Base-by-base conservation (phyloP, 1,140 invertebrate genomes). In the Pectinophora gossypiella region DNA sequence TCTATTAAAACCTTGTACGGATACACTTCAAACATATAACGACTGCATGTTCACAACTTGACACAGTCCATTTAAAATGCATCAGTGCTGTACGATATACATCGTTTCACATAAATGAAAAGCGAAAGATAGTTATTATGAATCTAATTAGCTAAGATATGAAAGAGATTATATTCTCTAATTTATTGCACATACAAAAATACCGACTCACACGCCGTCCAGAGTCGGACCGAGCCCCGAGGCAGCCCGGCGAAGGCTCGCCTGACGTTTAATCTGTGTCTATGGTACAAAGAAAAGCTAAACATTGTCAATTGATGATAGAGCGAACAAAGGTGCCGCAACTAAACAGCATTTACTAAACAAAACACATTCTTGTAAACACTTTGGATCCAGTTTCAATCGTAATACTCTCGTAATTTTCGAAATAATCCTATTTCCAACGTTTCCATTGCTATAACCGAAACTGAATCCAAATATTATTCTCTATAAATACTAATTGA, bases 171-270 rank as follows among this genome's bases (percentile, higher is more conserved):
- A 77, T 62, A 71, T 68, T 67, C 65, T 71, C 72, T 76, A 75
- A 72, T 70, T 74, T 80, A 85, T 82, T 83, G 82, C 82, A 83
- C 82, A 82, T 83, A 85, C 52, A 82, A 83, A 83, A 80, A 78
- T 76, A 83, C 67, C 70, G 62, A 79, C 78, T 70, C 59, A 59
- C 44, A 57, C 43, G 46, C 43, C 43, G 21, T 36, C 48, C 32
- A 40, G 47, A 66, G 63, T 70, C 61, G 58, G 61, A 58, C 19
- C 43, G 49, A 74, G 62, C 10, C 27, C 2, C 15, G n/a, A 15
- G 36, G 13, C 36, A 15, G n/a, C 16, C 16, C 23, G 23, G 23
- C 23, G 23, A 27, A 27, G 5, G 23, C 12, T 57, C 61, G 38
- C 53, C n/a, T n/a, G n/a, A n/a, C n/a, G n/a, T n/a, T n/a, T n/a